A percentile compares a stretch with the other conserved stretches of the same genome.
phyloP scores from a whole-genome alignment of 2,888 invertebrate genomes.

The Tetrapedia diversipes region DNA sequence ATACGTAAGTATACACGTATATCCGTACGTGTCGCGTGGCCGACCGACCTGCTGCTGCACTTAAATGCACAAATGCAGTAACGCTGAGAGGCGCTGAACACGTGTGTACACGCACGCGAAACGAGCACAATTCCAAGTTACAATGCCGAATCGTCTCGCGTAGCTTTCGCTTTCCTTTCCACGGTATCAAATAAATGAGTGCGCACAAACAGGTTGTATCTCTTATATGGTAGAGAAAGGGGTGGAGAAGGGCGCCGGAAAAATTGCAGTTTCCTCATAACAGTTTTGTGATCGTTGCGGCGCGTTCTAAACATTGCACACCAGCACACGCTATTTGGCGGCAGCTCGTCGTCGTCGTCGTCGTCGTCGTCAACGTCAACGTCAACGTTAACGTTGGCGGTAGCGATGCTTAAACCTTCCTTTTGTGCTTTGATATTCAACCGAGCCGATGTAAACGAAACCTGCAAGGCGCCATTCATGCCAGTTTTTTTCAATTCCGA shows the following conservation, averaged over 20 bases:
- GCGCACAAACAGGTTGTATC: too few species aligned
- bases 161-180: constrained; percentile 77
- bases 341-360: too few species aligned
- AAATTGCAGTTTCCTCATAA: constrained; percentile 49
- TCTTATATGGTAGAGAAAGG: not conserved
- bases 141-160: constrained; percentile 71
- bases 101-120: constrained; percentile 19
- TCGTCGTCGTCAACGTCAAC: not conserved
- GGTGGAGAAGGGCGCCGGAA: constrained; percentile 6
- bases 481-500: constrained; percentile 47
- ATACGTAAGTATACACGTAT: too few species aligned
- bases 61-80: constrained; percentile 49
- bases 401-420: constrained; percentile 47
- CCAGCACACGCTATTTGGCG: constrained; percentile 8
- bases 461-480: constrained; percentile 47
- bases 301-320: constrained; percentile 52
- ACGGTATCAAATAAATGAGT: too few species aligned
- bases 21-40: constrained; percentile 53
- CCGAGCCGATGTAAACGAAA: constrained; percentile 59
- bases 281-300: constrained; percentile 55
- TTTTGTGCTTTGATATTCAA: constrained; percentile 57
- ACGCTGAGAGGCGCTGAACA: not conserved
- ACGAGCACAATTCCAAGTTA: constrained; percentile 40
- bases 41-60: constrained; percentile 45
- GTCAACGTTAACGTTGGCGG: not conserved